phyloP scores from a whole-genome alignment of 2,113 vertebrate genomes.

The Sebastes schlegelii region DNA sequence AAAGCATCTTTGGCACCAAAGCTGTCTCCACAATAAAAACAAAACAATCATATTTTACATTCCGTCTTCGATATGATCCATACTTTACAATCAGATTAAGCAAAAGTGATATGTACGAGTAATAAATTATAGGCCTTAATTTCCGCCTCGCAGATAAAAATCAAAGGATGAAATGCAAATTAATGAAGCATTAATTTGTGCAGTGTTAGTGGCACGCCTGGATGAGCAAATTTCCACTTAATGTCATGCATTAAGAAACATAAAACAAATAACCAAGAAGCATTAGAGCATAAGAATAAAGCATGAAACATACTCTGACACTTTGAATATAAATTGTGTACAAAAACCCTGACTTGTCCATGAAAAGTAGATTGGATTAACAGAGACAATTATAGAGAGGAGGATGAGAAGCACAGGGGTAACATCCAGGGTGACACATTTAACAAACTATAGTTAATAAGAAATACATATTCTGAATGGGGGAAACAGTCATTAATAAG shows the following conservation, averaged over 20 bases:
- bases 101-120: slow-evolving; percentile 1
- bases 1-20: neutral
- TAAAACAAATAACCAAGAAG: slow-evolving; percentile 56
- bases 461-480: slow-evolving; percentile 6
- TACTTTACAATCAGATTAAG: slow-evolving; percentile 18
- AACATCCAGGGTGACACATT: slow-evolving; percentile 26
- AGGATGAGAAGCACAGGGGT: slow-evolving; percentile 27
- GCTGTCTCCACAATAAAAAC: neutral
- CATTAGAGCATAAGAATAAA: slow-evolving; percentile 51
- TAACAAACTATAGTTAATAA: neutral
- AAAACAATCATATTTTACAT: neutral
- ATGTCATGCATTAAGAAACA: slow-evolving; percentile 49
- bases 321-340: slow-evolving; percentile 34
- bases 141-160: slow-evolving; percentile 42
- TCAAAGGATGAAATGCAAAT: slow-evolving; percentile 46
- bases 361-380: slow-evolving; percentile 59
- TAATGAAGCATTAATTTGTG: slow-evolving; percentile 36
- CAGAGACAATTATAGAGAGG: slow-evolving; percentile 30
- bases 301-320: slow-evolving; percentile 62
- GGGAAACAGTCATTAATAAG: neutral
- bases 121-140: slow-evolving; percentile 24
- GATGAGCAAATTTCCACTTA: slow-evolving; percentile 39
- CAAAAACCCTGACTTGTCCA: slow-evolving; percentile 40
- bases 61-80: slow-evolving; percentile 8
- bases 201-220: slow-evolving; percentile 3